Percentiles rank a stretch among this genome's conserved stretches.
phyloP scores from a whole-genome alignment of 2,797 vertebrate genomes.

The Hypotaenidia philippensis region DNA sequence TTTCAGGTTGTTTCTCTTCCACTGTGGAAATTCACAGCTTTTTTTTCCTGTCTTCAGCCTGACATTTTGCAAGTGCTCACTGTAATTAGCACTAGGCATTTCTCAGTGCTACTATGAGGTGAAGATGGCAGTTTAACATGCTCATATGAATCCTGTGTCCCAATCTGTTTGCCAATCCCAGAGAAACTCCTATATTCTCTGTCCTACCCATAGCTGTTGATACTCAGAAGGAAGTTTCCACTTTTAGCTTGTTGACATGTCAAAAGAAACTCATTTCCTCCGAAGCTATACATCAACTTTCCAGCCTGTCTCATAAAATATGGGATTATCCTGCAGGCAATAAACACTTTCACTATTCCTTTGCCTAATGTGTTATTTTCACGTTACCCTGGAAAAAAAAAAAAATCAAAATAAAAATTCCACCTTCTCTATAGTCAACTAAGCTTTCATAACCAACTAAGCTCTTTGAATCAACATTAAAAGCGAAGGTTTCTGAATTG shows the following conservation, averaged over 20 bases:
- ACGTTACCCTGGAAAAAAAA: conserved; percentile 49
- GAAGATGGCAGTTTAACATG: background rate
- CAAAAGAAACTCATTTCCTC: background rate
- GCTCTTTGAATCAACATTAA: conserved; percentile 60
- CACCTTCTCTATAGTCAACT: conserved; percentile 17
- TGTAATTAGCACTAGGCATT: background rate
- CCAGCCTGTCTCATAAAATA: conserved; percentile 32
- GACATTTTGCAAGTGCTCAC: background rate
- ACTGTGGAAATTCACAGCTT: background rate
- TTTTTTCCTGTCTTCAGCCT: background rate
- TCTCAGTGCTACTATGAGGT: background rate
- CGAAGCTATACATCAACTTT: background rate
- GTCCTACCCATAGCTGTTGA: background rate
- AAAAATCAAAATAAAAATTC: background rate
- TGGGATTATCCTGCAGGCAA: conserved; percentile 56
- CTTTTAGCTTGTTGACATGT: background rate
- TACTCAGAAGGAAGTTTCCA: background rate
- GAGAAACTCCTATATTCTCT: background rate
- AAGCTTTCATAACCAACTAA: conserved; percentile 28
- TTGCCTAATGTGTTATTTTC: conserved; percentile 60
- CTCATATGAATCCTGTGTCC: background rate
- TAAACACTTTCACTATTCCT: conserved; percentile 64
- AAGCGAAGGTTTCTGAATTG: conserved; percentile 47
- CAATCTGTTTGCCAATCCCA: background rate
- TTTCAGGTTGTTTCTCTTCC: background rate